These are phyloP conservation scores for Cassiopea andromeda DNA, from an alignment of 30 jellyfish, hydroid and myxozoan species.

Conservation along the genomic window DNA sequence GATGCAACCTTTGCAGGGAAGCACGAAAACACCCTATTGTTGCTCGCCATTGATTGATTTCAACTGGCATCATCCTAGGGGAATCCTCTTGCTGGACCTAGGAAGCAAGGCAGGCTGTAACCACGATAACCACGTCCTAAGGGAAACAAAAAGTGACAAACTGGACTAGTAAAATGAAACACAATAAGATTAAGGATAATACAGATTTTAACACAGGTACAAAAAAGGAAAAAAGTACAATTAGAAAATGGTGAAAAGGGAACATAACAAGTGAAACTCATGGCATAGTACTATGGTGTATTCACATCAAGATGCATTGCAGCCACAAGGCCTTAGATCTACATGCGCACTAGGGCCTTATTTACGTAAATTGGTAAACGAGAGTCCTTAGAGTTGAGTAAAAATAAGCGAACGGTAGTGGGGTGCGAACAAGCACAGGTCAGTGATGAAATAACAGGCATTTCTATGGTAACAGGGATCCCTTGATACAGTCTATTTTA, in stretches of 20 bases:
- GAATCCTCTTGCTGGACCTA: conserved; percentile 62
- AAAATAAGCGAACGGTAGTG: no score
- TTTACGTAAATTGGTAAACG: no score
- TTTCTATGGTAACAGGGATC: no score
- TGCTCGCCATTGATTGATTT: conserved; percentile 48
- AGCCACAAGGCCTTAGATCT: no score
- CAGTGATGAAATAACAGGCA: no score
- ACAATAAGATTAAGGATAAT: not conserved
- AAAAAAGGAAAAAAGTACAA: not conserved
- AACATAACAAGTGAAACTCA: not conserved
- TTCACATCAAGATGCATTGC: not conserved
- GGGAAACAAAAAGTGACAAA: conserved; percentile 3
- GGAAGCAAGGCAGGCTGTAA: conserved; percentile 23
- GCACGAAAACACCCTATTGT: conserved; percentile 51
- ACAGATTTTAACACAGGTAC: not conserved
- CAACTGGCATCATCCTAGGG: conserved; percentile 56
- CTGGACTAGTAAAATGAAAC: not conserved
- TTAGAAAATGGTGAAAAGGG: not conserved
- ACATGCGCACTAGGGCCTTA: no score
- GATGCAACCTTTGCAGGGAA: conserved; percentile 33
- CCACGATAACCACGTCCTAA: conserved; percentile 16
- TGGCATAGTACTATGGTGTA: not conserved
- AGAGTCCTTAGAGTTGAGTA: no score
- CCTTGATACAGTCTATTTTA: no score
- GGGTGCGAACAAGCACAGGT: no score